Evolutionary conservation across 1,140 invertebrate species (phyloP).

Genomic region (Hyphantria cunea): DNA sequence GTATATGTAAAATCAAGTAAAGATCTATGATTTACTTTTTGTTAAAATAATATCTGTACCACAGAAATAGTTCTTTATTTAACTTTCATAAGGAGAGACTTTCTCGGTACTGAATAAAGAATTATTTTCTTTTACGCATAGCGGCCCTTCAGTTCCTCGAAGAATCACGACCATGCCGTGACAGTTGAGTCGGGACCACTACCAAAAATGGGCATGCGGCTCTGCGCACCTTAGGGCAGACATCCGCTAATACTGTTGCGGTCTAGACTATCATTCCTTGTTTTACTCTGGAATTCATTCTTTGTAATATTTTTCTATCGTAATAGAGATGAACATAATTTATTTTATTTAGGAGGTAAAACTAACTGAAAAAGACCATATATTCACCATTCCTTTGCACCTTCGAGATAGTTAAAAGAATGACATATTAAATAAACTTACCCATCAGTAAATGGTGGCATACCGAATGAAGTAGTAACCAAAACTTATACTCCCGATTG

Average conservation of each 20-base stretch:
- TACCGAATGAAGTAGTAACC: no score
- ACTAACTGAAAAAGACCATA: no score
- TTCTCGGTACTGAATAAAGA: conserved; percentile 17
- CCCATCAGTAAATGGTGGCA: no score
- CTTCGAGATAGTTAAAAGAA: no score
- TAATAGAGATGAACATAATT: not conserved
- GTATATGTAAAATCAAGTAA: no score
- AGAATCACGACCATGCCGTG: conserved; percentile 26
- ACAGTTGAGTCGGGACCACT: conserved; percentile 23
- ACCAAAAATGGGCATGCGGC: conserved; percentile 24
- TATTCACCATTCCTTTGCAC: no score
- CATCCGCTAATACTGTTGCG: conserved; percentile 4
- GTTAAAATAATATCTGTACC: no score
- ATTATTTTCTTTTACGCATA: conserved; percentile 13
- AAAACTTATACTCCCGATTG: no score
- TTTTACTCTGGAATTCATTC: not conserved
- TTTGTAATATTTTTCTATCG: not conserved
- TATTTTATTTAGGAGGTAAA: not conserved
- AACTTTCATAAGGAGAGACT: conserved; percentile 1
- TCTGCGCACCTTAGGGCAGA: conserved; percentile 16
- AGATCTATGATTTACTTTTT: no score
- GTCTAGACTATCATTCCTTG: not conserved
- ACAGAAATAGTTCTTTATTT: no score
- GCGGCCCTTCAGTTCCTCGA: conserved; percentile 23
- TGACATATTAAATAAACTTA: no score